phyloP scores from a whole-genome alignment of 1,140 invertebrate genomes.

The Drosophila paulistorum region DNA sequence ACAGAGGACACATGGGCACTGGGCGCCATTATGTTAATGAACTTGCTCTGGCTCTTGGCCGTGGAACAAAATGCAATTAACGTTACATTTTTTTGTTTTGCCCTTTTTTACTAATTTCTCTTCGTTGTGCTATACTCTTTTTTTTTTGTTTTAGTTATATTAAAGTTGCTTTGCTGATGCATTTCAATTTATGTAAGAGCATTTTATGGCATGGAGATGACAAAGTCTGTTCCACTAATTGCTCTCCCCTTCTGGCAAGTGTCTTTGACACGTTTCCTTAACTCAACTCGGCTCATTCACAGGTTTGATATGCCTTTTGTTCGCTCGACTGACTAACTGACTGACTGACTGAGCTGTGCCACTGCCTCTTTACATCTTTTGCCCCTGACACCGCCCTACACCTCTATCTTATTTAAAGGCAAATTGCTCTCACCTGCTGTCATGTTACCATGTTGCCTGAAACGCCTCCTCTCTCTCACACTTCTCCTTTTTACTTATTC shows the following conservation, averaged over 20 bases:
- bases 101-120: too few relatives aligned
- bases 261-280: constrained; percentile 16
- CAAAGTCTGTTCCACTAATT: constrained; percentile 18
- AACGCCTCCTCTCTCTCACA: neutral
- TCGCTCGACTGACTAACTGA: neutral
- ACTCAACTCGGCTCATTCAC: constrained; percentile 11
- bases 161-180: constrained; percentile 12
- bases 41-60: constrained; percentile 18
- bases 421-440: constrained; percentile 37
- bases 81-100: neutral
- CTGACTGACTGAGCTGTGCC: constrained; percentile 14
- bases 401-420: constrained; percentile 44
- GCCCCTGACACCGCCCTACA: neutral
- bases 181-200: constrained; percentile 15
- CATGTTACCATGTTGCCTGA: neutral
- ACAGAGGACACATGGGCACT: neutral
- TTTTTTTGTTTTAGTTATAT: neutral
- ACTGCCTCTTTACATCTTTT: constrained; percentile 1
- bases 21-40: constrained; percentile 60
- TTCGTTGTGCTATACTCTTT: neutral
- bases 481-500: neutral
- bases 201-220: constrained; percentile 7
- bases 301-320: constrained; percentile 12
- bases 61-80: constrained; percentile 31
- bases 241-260: constrained; percentile 7